phyloP scores from a whole-genome alignment of 1,140 invertebrate species.

The Micrasema longulum region DNA sequence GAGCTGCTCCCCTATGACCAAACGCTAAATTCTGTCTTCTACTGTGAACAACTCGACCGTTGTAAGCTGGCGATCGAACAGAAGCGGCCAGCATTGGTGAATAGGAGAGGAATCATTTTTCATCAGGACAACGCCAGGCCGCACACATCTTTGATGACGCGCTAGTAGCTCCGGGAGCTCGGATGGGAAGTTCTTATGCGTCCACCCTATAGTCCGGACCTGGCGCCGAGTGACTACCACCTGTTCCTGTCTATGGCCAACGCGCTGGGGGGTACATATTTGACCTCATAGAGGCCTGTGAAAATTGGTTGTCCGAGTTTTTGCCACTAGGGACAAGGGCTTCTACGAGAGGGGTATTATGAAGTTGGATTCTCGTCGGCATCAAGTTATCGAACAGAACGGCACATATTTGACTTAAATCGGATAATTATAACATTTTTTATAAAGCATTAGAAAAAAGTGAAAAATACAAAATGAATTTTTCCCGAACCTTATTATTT shows the following conservation, averaged over 20 bases:
- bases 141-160: conserved; percentile 22
- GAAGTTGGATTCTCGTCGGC: conserved; percentile 25
- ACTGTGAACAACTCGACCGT: conserved; percentile 22
- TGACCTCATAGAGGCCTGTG: conserved; percentile 13
- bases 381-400: too few relatives aligned
- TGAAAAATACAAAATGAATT: too few relatives aligned
- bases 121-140: conserved; percentile 16
- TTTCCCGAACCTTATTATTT: too few relatives aligned
- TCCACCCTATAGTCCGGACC: conserved; percentile 20
- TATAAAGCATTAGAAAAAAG: too few relatives aligned
- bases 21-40: too few relatives aligned
- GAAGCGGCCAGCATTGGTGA: conserved; percentile 21
- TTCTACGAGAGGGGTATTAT: conserved; percentile 14
- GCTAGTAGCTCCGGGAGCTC: conserved; percentile 11
- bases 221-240: conserved; percentile 15
- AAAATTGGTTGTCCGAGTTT: conserved; percentile 21
- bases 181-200: conserved; percentile 16
- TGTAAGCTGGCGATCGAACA: conserved; percentile 13
- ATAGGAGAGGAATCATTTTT: conserved; percentile 21
- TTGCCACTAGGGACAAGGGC: conserved; percentile 17
- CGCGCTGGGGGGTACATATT: conserved; percentile 7
- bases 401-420: too few relatives aligned
- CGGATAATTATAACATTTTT: too few relatives aligned
- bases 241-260: conserved; percentile 20
- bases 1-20: too few relatives aligned